Evolutionary conservation across 2,888 invertebrate species (phyloP).

Genomic region (Cephalotes varians): DNA sequence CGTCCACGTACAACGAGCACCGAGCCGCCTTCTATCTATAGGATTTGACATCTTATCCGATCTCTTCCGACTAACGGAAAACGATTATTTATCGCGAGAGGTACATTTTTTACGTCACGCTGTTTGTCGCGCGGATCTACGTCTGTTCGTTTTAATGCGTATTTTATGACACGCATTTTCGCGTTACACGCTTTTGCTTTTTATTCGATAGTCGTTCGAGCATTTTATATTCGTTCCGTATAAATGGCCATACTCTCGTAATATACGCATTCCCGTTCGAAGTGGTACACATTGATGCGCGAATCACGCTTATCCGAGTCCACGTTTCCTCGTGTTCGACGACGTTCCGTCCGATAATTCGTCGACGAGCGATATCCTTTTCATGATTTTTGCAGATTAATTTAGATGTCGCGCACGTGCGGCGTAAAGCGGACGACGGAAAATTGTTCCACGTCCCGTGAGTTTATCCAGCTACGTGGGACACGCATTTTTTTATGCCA

Average conservation of each 20-base stretch:
- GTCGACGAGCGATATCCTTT: not conserved
- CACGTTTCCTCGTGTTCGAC: constrained; percentile 11
- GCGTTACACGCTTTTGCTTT: constrained; percentile 74
- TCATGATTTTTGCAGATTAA: constrained; percentile 29
- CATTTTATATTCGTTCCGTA: constrained; percentile 62
- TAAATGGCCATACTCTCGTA: constrained; percentile 16
- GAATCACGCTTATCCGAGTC: not conserved
- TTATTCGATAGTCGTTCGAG: constrained; percentile 67
- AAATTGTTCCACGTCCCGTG: constrained; percentile 5
- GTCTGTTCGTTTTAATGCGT: constrained; percentile 60
- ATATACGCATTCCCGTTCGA: not conserved
- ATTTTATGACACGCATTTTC: constrained; percentile 70
- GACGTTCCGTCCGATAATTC: not conserved
- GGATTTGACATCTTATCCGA: not conserved
- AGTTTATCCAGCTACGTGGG: constrained; percentile 17
- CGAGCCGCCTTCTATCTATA: not conserved
- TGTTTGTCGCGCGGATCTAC: constrained; percentile 32
- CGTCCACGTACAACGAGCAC: too few relatives aligned
- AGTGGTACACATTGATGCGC: constrained; percentile 5
- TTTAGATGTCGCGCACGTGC: constrained; percentile 13
- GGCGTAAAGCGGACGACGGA: not conserved
- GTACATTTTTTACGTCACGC: constrained; percentile 13
- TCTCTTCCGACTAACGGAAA: not conserved
- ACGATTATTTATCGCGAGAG: constrained; percentile 50
- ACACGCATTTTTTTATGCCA: constrained; percentile 23